Evolutionary conservation across 1,140 invertebrate species (phyloP).

Genomic region (Eueides isabella): DNA sequence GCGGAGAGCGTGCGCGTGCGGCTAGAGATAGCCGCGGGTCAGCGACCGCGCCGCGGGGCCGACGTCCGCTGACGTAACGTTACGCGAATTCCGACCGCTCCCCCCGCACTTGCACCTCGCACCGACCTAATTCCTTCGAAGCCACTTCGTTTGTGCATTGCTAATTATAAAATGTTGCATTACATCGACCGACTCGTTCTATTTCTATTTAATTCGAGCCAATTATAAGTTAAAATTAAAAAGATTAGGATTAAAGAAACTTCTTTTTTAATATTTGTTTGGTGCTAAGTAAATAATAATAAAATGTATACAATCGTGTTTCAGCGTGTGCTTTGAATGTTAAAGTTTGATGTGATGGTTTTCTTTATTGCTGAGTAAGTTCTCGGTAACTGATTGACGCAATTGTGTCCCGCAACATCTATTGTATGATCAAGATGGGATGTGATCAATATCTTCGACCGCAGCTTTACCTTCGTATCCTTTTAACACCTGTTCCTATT

Average conservation of each 20-base stretch:
- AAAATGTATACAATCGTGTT: not conserved
- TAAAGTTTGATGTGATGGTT: not conserved
- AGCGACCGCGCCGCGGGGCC: constrained; percentile 74
- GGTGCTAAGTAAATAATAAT: not conserved
- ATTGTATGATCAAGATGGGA: constrained; percentile 29
- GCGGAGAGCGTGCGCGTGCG: constrained; percentile 45
- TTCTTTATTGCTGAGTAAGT: not conserved
- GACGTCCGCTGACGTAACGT: constrained; percentile 79
- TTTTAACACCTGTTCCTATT: not conserved
- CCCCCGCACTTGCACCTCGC: constrained; percentile 54
- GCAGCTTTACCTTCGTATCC: constrained; percentile 13
- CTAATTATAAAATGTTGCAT: constrained; percentile 76
- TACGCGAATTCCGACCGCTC: constrained; percentile 75
- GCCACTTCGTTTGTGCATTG: constrained; percentile 77
- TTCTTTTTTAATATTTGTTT: not conserved
- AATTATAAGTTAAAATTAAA: constrained; percentile 32
- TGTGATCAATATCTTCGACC: constrained; percentile 23
- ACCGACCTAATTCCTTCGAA: constrained; percentile 78
- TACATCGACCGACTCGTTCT: constrained; percentile 63
- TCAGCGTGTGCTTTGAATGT: not conserved
- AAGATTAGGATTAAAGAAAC: not conserved
- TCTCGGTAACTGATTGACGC: constrained; percentile 19
- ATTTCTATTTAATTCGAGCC: constrained; percentile 62
- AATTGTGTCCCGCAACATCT: constrained; percentile 18
- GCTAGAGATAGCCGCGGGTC: constrained; percentile 77